Conservation (phyloP, 1,140 invertebrate species). For the Drosophila ficusphila region DNA sequence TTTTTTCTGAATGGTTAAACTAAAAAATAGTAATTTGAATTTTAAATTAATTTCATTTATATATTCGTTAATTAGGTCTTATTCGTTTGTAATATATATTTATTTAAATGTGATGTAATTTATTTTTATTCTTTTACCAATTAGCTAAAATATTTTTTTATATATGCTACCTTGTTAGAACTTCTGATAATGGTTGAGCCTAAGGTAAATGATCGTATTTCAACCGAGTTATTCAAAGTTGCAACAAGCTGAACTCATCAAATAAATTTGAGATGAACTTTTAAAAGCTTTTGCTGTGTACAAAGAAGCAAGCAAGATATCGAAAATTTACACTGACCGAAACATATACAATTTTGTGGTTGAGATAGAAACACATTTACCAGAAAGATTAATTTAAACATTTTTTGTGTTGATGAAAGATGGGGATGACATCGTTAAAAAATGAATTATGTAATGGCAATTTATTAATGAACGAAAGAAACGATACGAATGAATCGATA, state of each 20-base stretch:
- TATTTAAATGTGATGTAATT: slow-evolving; percentile 2
- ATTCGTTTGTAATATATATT: slow-evolving; percentile 1
- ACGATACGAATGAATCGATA: slow-evolving; percentile 51
- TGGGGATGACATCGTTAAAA: slow-evolving; percentile 40
- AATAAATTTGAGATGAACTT: slow-evolving; percentile 41
- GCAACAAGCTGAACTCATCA: slow-evolving; percentile 2
- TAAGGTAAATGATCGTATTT: background rate
- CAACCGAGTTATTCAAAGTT: slow-evolving; percentile 27
- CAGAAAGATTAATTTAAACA: slow-evolving; percentile 25
- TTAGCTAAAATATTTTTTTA: background rate
- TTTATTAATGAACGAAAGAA: slow-evolving; percentile 35
- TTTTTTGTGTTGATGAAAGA: slow-evolving; percentile 9
- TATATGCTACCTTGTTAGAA: background rate
- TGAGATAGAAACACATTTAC: slow-evolving; percentile 28
- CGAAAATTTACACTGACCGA: slow-evolving; percentile 40
- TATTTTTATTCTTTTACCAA: too few relatives aligned
- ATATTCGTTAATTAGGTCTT: background rate
- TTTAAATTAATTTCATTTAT: background rate
- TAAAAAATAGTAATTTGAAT: too few relatives aligned
- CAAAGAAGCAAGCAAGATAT: slow-evolving; percentile 37
- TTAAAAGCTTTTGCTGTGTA: slow-evolving; percentile 42
- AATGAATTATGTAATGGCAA: slow-evolving; percentile 53
- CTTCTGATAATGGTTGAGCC: background rate
- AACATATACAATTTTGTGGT: slow-evolving; percentile 28
- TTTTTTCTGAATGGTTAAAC: too few relatives aligned